A percentile compares a stretch with the other conserved stretches of the same genome.
Evolutionary conservation across 2,113 vertebrate genomes (phyloP).

Genomic region (Hemibates koningsi): DNA sequence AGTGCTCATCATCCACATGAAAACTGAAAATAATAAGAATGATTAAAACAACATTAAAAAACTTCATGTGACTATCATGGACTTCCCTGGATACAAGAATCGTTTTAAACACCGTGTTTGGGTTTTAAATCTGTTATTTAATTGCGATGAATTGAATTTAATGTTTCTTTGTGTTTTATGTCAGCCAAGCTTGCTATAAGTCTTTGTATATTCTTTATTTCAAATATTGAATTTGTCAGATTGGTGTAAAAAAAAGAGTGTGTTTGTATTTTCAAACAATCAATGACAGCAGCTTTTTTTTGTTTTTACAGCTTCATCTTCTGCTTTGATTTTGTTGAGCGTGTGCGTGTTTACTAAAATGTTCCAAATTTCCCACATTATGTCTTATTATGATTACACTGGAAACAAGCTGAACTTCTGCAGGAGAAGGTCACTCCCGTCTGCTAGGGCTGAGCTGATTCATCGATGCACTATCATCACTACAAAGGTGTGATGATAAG

Average conservation of each 20-base stretch:
- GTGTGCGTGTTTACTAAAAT: background rate
- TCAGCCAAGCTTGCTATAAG: background rate
- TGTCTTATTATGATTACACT: background rate
- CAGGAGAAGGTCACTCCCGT: background rate
- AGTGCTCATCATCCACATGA: background rate
- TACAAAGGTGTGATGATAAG: background rate
- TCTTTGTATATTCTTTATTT: background rate
- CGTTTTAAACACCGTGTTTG: background rate
- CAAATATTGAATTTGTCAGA: background rate
- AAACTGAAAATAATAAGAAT: background rate
- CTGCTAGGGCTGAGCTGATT: background rate
- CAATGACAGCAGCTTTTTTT: background rate
- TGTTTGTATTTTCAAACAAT: background rate
- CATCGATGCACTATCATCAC: background rate
- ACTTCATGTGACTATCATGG: background rate
- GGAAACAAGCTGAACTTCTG: slow-evolving; percentile 25
- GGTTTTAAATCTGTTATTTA: background rate
- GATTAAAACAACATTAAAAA: background rate
- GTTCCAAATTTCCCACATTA: background rate
- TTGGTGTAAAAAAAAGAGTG: background rate
- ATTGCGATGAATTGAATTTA: background rate
- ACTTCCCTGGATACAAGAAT: background rate
- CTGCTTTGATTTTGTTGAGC: background rate
- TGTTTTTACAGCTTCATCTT: background rate
- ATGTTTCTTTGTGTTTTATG: background rate